Conservation (phyloP, 92 coral and sea anemone genomes). For the Zoanthus sociatus region DNA sequence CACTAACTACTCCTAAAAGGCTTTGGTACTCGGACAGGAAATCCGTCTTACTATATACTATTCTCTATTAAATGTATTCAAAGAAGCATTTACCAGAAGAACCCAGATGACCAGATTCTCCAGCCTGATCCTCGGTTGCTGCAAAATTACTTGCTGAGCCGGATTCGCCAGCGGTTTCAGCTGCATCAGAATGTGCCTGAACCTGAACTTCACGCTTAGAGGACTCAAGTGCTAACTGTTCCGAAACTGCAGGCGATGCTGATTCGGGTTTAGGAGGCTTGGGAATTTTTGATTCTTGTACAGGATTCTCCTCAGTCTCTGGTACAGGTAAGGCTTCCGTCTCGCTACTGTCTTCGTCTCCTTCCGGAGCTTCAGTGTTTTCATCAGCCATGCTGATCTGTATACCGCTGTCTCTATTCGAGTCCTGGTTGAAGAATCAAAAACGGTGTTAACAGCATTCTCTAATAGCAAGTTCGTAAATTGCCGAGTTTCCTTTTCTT, state of each 20-base stretch:
- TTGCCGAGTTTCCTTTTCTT: no score
- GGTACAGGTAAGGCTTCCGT: slow-evolving; percentile 46
- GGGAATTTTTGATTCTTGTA: slow-evolving; percentile 35
- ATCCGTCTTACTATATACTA: no score
- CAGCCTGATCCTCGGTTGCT: slow-evolving; percentile 19
- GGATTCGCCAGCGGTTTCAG: slow-evolving; percentile 49
- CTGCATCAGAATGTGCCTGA: slow-evolving; percentile 20
- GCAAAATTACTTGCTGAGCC: slow-evolving; percentile 45
- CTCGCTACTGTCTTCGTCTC: slow-evolving; percentile 29
- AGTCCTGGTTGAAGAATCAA: neutral
- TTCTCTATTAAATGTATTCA: no score
- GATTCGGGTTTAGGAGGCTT: slow-evolving; percentile 41
- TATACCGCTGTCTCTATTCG: slow-evolving; percentile 11
- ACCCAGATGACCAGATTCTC: slow-evolving; percentile 13
- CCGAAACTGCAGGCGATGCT: neutral
- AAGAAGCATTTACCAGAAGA: slow-evolving; percentile 23
- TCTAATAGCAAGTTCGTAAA: no score
- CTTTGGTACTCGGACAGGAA: no score
- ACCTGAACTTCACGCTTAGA: slow-evolving; percentile 37
- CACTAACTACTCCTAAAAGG: no score
- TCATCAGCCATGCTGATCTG: slow-evolving; percentile 43
- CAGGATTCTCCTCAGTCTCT: slow-evolving; percentile 40
- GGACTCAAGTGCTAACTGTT: neutral
- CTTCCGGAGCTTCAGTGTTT: slow-evolving; percentile 41
- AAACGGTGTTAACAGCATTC: no score